A percentile compares a stretch with the other conserved stretches of the same genome.
Evolutionary conservation across 2,797 vertebrate genomes (phyloP).

Genomic region (Sciaenops ocellatus): DNA sequence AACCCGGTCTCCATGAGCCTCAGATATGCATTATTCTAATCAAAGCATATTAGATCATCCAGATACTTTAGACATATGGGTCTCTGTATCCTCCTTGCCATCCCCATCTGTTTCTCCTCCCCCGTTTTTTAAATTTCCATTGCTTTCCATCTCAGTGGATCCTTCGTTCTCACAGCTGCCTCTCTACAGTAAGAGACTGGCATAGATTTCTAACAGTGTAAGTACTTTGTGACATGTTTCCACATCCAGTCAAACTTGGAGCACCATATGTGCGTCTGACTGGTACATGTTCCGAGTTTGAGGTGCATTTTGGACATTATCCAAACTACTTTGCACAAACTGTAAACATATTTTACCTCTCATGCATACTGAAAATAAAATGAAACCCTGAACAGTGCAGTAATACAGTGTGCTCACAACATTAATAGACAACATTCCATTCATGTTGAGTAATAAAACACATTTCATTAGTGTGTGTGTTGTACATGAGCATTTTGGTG

Average conservation of each 20-base stretch:
- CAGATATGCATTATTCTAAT: constrained; percentile 86
- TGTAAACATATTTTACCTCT: neutral
- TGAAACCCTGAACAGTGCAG: neutral
- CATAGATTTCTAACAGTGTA: constrained; percentile 47
- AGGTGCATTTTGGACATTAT: constrained; percentile 32
- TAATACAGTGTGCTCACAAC: neutral
- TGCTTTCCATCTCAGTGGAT: constrained; percentile 60
- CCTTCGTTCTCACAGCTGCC: constrained; percentile 75
- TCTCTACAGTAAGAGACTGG: constrained; percentile 51
- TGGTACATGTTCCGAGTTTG: constrained; percentile 31
- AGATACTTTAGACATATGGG: constrained; percentile 88
- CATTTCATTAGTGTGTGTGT: neutral
- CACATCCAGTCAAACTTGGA: constrained; percentile 62
- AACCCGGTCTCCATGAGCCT: constrained; percentile 78
- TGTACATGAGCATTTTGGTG: neutral
- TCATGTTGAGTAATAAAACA: neutral
- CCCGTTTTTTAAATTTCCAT: constrained; percentile 45
- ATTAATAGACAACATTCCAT: neutral
- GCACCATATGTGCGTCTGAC: constrained; percentile 51
- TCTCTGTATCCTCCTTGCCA: constrained; percentile 76
- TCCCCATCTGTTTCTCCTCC: constrained; percentile 84
- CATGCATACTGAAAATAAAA: neutral
- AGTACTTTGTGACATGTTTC: constrained; percentile 64
- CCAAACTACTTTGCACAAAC: constrained; percentile 32
- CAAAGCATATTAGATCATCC: constrained; percentile 86